Evolutionary conservation across 2,888 invertebrate genomes (phyloP).

Genomic region (Orchestes rusci): DNA sequence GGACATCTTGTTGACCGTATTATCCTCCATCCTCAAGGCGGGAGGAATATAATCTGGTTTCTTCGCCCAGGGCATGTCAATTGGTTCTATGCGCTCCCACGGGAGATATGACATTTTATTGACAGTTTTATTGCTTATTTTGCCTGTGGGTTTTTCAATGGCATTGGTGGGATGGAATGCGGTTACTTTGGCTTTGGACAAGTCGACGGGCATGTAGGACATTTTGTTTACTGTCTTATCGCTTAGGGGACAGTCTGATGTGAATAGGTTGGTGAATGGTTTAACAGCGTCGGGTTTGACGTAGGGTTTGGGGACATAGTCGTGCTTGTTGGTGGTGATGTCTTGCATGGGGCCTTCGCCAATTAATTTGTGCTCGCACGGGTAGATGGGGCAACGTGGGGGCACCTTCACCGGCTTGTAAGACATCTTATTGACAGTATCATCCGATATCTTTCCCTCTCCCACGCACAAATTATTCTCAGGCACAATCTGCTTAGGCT

Average conservation of each 20-base stretch:
- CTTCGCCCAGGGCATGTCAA: conserved; percentile 44
- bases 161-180: conserved; percentile 36
- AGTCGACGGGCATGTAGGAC: conserved; percentile 47
- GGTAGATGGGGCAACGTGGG: conserved; percentile 52
- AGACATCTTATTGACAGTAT: conserved; percentile 52
- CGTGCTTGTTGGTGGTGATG: conserved; percentile 65
- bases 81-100: conserved; percentile 39
- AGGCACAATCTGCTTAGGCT: conserved; percentile 38
- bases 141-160: conserved; percentile 35
- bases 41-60: conserved; percentile 43
- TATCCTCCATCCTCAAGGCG: conserved; percentile 46
- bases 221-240: conserved; percentile 53
- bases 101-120: conserved; percentile 47
- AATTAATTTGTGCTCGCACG: conserved; percentile 55
- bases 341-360: conserved; percentile 64
- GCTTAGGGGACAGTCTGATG: conserved; percentile 42
- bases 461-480: conserved; percentile 42
- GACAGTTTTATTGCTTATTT: conserved; percentile 39
- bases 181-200: conserved; percentile 35
- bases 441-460: conserved; percentile 43
- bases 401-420: conserved; percentile 50
- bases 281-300: conserved; percentile 44
- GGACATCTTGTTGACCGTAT: conserved; percentile 56
- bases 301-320: conserved; percentile 59
- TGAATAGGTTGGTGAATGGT: conserved; percentile 37